phyloP scores from a whole-genome alignment of 2,797 vertebrate genomes.

The Alauda arvensis region DNA sequence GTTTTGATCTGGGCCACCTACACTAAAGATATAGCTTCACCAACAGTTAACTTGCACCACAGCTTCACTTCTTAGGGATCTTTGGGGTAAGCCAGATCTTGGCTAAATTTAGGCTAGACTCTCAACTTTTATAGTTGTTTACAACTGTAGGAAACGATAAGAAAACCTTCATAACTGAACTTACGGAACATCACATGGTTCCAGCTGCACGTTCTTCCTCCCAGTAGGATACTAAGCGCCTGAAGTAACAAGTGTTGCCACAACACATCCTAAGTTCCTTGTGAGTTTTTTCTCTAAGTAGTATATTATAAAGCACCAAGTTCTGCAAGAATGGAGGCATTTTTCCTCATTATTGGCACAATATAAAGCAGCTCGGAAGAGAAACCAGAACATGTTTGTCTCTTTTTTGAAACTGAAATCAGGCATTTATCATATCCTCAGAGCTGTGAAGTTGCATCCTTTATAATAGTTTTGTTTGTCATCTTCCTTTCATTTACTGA shows the following conservation, averaged over 20 bases:
- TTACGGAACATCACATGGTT: background rate
- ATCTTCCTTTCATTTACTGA: background rate
- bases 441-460: background rate
- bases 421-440: background rate
- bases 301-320: background rate
- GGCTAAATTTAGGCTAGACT: background rate
- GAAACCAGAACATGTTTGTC: background rate
- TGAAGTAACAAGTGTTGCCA: background rate
- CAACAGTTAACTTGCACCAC: background rate
- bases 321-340: rapidly evolving
- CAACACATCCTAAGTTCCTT: background rate
- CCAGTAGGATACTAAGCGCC: background rate
- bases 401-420: background rate
- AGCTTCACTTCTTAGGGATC: background rate
- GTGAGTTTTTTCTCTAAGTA: background rate
- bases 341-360: background rate
- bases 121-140: background rate
- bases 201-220: background rate
- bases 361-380: background rate
- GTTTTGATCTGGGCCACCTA: background rate
- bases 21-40: background rate
- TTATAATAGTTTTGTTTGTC: background rate
- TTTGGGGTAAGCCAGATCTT: background rate
- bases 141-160: background rate
- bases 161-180: background rate